Evolutionary conservation across 2,797 vertebrate genomes (phyloP).

Genomic region (Megalops cyprinoides): DNA sequence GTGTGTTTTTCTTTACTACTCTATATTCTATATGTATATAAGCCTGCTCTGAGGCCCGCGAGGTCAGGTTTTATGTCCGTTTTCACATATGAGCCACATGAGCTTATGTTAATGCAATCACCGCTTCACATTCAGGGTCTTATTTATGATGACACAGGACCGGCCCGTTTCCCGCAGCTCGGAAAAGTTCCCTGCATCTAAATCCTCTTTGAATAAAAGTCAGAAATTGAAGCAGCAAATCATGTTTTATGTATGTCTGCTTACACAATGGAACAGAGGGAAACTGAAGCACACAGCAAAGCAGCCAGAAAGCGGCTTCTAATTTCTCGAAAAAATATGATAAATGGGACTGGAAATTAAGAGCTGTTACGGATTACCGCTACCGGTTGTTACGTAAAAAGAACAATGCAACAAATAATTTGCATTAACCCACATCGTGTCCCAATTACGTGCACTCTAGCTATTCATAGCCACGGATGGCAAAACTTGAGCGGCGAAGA

Average conservation of each 20-base stretch:
- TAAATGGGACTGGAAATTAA: neutral
- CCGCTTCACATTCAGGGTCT: too few species aligned
- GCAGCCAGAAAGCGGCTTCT: conserved; percentile 62
- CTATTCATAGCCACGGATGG: too few species aligned
- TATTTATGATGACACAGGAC: too few species aligned
- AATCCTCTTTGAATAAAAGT: conserved; percentile 68
- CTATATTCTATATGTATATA: too few species aligned
- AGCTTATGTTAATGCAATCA: too few species aligned
- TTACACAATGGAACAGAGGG: conserved; percentile 65
- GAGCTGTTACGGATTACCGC: conserved; percentile 35
- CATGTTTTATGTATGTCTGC: conserved; percentile 74
- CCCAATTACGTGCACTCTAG: too few species aligned
- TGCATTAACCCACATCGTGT: conserved; percentile 6
- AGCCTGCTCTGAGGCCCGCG: too few species aligned
- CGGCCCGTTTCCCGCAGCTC: conserved; percentile 37
- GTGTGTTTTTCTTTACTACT: too few species aligned
- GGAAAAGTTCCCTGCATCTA: conserved; percentile 62
- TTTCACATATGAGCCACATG: too few species aligned
- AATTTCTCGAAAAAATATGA: conserved; percentile 58
- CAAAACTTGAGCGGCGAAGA: too few species aligned
- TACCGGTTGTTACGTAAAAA: conserved; percentile 41
- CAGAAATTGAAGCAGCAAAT: conserved; percentile 69
- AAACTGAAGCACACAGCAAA: conserved; percentile 71
- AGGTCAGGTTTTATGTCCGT: too few species aligned
- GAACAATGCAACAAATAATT: conserved; percentile 28